Evolutionary conservation across 2,797 vertebrate species (phyloP).

Genomic region (Halcyon leucocephala): DNA sequence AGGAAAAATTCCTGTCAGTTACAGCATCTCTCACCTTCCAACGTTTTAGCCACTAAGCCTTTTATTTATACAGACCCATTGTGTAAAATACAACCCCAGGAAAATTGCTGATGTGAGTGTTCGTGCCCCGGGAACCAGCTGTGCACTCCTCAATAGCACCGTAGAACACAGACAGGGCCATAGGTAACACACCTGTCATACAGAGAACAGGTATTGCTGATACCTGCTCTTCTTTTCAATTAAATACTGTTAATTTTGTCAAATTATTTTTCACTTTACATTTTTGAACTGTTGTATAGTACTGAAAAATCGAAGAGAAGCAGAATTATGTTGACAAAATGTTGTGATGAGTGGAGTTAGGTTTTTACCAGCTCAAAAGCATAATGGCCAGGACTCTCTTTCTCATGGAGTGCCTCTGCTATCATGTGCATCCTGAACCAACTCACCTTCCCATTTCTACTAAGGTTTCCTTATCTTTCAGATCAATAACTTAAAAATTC

Average conservation of each 20-base stretch:
- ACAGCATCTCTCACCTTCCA: background rate
- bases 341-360: accelerated
- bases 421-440: background rate
- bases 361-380: background rate
- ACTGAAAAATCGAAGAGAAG: background rate
- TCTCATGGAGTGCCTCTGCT: background rate
- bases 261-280: background rate
- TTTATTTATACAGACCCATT: accelerated
- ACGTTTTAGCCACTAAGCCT: background rate
- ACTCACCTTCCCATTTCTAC: background rate
- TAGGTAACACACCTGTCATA: accelerated
- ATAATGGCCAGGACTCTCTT: background rate
- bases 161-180: background rate
- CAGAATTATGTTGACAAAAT: background rate
- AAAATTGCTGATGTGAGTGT: background rate
- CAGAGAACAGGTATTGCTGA: background rate
- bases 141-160: accelerated
- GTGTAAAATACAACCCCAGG: background rate
- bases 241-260: background rate
- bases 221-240: background rate
- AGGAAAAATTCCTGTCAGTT: background rate
- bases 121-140: background rate
- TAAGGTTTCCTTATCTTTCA: background rate
- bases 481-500: background rate
- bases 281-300: background rate